Conservation (phyloP, 2,797 vertebrate species). For the Synaphobranchus kaupii region DNA sequence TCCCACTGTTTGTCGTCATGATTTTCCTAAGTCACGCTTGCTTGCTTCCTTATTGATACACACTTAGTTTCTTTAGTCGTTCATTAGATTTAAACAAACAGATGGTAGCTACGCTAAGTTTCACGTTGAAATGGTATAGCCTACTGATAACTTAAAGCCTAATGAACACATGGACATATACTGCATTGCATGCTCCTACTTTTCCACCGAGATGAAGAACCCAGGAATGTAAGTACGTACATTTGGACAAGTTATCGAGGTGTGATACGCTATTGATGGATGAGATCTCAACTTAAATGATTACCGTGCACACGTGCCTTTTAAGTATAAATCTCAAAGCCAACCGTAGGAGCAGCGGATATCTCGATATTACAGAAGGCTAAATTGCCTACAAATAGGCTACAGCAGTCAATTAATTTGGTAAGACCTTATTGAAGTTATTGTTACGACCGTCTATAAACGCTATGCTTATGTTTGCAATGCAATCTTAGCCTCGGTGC, state of each 20-base stretch:
- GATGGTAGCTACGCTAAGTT: neutral
- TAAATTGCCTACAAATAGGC: neutral
- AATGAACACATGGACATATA: neutral
- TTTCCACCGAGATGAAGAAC: slow-evolving; percentile 26
- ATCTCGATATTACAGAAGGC: neutral
- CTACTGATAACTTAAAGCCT: neutral
- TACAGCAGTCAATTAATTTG: neutral
- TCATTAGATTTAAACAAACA: neutral
- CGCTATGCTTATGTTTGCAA: neutral
- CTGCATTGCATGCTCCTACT: neutral
- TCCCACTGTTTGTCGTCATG: neutral
- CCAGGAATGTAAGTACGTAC: slow-evolving; percentile 25
- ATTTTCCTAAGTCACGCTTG: slow-evolving; percentile 26
- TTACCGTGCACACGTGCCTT: neutral
- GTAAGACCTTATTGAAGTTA: neutral
- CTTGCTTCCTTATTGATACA: neutral
- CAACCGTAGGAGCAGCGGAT: neutral
- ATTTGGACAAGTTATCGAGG: slow-evolving; percentile 22
- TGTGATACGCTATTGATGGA: neutral
- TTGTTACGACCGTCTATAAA: neutral
- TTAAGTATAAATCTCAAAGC: neutral
- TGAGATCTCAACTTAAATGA: slow-evolving; percentile 3
- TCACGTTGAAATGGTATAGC: neutral
- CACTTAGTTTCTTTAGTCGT: neutral
- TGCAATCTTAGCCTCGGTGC: neutral